A percentile compares a stretch with the other conserved stretches of the same genome.
Conservation (phyloP, 35 echinoderm and acorn worm species). For the Amphiura filiformis region DNA sequence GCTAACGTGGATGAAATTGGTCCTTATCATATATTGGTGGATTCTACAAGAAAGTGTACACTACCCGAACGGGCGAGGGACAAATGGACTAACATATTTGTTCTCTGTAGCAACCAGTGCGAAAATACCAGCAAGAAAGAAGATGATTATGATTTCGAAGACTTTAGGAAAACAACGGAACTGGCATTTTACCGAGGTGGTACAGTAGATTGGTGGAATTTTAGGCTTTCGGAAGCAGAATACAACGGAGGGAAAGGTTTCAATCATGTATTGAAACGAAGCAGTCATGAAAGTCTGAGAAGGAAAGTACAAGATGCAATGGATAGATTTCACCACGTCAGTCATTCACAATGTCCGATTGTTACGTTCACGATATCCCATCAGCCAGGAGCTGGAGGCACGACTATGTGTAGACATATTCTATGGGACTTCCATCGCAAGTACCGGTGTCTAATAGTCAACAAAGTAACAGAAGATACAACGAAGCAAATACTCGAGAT, state of each 20-base stretch:
- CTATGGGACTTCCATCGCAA: constrained; percentile 57
- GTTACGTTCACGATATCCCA: constrained; percentile 50
- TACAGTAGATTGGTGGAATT: constrained; percentile 65
- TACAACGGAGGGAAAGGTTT: constrained; percentile 2
- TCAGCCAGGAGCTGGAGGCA: constrained; percentile 59
- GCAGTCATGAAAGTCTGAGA: neutral
- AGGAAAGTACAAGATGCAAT: neutral
- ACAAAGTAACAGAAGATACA: constrained; percentile 45
- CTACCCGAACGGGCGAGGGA: constrained; percentile 27
- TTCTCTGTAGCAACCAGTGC: constrained; percentile 58
- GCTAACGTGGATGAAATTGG: constrained; percentile 17
- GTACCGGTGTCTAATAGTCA: constrained; percentile 53
- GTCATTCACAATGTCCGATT: neutral
- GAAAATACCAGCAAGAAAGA: constrained; percentile 72
- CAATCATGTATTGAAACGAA: constrained; percentile 40
- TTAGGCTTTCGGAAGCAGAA: constrained; percentile 25
- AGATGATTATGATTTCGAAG: constrained; percentile 34
- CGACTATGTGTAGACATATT: constrained; percentile 50
- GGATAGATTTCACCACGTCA: neutral
- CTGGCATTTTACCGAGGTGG: constrained; percentile 50
- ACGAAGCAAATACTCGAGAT: constrained; percentile 45
- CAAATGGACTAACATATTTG: constrained; percentile 60
- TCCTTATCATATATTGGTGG: neutral
- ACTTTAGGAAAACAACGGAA: constrained; percentile 40
- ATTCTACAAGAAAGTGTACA: neutral